Evolutionary conservation across 2,888 invertebrate genomes (phyloP).

Genomic region (Ornithoptera alexandrae): DNA sequence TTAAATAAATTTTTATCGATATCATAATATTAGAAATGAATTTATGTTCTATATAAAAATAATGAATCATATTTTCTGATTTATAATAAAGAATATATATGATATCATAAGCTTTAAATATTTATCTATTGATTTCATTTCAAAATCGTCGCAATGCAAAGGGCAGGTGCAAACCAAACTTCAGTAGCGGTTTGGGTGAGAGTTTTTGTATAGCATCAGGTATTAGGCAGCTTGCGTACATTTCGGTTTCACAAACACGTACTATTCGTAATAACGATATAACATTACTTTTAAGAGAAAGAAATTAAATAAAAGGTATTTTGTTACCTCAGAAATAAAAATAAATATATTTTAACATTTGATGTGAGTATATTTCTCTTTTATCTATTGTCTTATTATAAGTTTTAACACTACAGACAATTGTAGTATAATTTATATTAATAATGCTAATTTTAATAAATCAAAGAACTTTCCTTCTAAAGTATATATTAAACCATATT

Average conservation of each 20-base stretch:
- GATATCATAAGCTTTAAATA: not conserved
- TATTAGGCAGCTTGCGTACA: conserved; percentile 2
- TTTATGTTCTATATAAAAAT: too few species aligned
- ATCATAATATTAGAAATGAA: too few species aligned
- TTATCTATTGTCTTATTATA: too few species aligned
- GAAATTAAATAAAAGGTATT: too few species aligned
- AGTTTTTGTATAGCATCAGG: conserved; percentile 39
- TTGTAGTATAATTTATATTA: too few species aligned
- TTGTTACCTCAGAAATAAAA: too few species aligned
- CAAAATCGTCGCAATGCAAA: conserved; percentile 9
- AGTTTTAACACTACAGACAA: too few species aligned
- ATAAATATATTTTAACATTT: too few species aligned
- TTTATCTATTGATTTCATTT: not conserved
- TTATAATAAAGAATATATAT: not conserved
- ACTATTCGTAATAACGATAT: not conserved
- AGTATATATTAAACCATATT: not conserved
- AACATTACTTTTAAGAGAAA: not conserved
- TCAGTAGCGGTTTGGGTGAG: conserved; percentile 44
- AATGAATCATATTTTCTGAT: too few species aligned
- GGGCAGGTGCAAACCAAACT: conserved; percentile 60
- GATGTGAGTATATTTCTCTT: too few species aligned
- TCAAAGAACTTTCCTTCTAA: not conserved
- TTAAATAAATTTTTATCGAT: not conserved
- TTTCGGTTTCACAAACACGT: not conserved
- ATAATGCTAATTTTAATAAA: too few species aligned